Percentiles rank a stretch among this genome's conserved stretches.
These are phyloP conservation scores for Poeciliopsis presidionis DNA, from an alignment of 2,797 vertebrate genomes.

Conservation along the genomic window DNA sequence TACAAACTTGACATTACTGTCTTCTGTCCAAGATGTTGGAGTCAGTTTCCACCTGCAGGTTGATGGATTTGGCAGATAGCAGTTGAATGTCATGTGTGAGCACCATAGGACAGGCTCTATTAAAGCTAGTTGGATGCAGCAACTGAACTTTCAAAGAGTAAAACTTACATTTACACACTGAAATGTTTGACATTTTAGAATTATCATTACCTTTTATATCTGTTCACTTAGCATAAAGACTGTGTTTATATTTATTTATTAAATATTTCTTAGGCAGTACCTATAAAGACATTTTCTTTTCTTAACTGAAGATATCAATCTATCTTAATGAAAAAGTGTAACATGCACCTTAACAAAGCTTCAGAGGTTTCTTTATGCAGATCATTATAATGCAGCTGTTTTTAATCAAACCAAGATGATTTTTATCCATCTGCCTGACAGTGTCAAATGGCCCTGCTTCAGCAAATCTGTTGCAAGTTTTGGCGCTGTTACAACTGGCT, in stretches of 20 bases:
- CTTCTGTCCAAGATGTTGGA: not conserved
- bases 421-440: not conserved
- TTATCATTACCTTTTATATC: not conserved
- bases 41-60: not conserved
- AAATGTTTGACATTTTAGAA: conserved; percentile 38
- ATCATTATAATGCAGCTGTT: not conserved
- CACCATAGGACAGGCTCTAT: not conserved
- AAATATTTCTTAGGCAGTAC: not conserved
- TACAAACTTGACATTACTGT: not conserved
- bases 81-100: not conserved
- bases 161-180: not conserved
- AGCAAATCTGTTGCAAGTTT: not conserved
- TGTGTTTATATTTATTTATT: not conserved
- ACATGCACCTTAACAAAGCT: not conserved
- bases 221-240: conserved; percentile 21
- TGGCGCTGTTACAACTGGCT: fast-evolving
- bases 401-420: not conserved
- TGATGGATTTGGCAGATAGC: not conserved
- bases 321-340: not conserved
- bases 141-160: conserved; percentile 17
- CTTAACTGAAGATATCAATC: not conserved
- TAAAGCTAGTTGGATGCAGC: conserved; percentile 6
- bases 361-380: not conserved
- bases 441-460: not conserved
- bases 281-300: not conserved